Evolutionary conservation across 2,888 invertebrate genomes (phyloP), one percentile per base, ranked within the genome.

Genomic region (Dryococelus australis): DNA sequence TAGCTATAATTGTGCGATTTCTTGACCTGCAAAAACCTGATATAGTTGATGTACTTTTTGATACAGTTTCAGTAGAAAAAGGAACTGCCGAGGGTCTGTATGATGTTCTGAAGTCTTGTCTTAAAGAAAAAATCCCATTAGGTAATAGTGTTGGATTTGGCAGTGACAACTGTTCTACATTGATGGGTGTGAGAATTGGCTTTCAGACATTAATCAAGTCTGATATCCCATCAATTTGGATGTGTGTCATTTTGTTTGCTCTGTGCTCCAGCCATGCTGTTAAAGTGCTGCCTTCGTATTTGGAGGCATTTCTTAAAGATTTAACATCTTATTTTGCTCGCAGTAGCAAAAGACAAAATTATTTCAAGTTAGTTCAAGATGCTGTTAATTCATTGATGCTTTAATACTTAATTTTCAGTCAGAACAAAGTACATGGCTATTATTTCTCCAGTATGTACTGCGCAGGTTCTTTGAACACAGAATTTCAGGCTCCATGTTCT

Each of bases 171-270:
- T 65, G 65, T 65, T 65, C 20, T 16, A 65, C 16, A 12, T 12
- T 65, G 65, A 65, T 65, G 65, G 65, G 65, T 24, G 24, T 65
- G 6, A 65, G 16, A 65, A 65, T 8, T 65, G 65, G 65, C 20
- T 65, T 65, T 65, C 65, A 65, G 24, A 65, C 65, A 65, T 65
- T 65, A 65, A 65, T 65, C 65, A 65, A 65, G 24, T 65, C 65
- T 16, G 65, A 65, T 65, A 65, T 65, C 24, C 65, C 65, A 20
- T 65, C 65, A 65, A 65, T 65, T 16, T 12, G 8, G 65, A 12
- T 8, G 16, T 65, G 65, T 65, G 65, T 65, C 10, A 8, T 12
- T 65, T 65, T 16, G 16, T 65, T 65, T 65, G 65, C 65, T 65
- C 65, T 65, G 65, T 65, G 65, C 65, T 65, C 65, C 24, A 24